Evolutionary conservation across 2,113 vertebrate species (phyloP), one percentile per base, ranked within the genome.

Genomic region (Cavia porcellus): DNA sequence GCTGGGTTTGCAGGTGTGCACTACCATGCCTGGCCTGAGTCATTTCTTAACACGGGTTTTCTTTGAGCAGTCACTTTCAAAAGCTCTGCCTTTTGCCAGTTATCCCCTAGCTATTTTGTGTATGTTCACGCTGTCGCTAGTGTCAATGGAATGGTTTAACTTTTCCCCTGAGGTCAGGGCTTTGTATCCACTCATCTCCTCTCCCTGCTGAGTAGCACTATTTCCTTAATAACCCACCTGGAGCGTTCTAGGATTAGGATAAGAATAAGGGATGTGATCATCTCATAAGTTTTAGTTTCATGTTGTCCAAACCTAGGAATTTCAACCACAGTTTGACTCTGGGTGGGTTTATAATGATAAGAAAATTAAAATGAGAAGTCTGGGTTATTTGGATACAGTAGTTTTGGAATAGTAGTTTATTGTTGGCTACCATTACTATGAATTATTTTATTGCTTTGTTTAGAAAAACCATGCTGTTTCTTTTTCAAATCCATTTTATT

Each of bases 141-240:
- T n/a, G 32, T n/a, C 66, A 57, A 57, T 57, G 55, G 17, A 57
- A 5, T 5, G 15, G 55, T 57, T 57, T 70, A 15, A 14, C 35
- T 55, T 82, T n/a, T 17, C 57, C 22, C n/a, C 0, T 0, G 2
- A n/a, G 42, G 5, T 22, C 64, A 10, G 20, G 10, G 5, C 17
- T 89, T 32, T 35, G 1, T 75, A 42, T 24, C 24, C 24, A 2
- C 19, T 45, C 12, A 11, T 47, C 45, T 45, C 28, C 72, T 35
- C 70, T 72, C 20, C n/a, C 47, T 79, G 17, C 11, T 20, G 45
- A 10, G n/a, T 25, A 66, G 38, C 32, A 5, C 7, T 28, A 7
- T 25, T 10, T 55, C 45, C 85, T 68, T 25, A 45, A 13, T 32
- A 9, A 66, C 86, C 4, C 57, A 24, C 19, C 50, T 4, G 4